Conservation (phyloP, 2,888 invertebrate species). For the Dryomyza anilis region DNA sequence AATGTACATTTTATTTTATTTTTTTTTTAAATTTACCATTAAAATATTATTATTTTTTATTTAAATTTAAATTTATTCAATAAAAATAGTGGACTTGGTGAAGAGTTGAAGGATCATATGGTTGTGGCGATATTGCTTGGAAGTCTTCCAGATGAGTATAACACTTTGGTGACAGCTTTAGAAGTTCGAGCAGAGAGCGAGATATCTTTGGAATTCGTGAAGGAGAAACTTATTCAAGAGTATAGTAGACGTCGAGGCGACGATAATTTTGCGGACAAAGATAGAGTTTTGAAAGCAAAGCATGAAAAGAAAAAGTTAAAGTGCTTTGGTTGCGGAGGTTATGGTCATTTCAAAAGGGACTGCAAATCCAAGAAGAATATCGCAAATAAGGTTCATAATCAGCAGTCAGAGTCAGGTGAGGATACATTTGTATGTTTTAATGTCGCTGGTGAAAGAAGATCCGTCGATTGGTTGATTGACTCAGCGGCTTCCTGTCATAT, state of each 20-base stretch:
- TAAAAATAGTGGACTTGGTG: neutral
- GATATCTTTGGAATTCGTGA: neutral
- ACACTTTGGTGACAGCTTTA: neutral
- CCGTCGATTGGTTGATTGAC: neutral
- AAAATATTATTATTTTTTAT: no score
- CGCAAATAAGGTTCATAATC: neutral
- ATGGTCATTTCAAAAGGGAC: neutral
- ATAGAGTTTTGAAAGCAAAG: neutral
- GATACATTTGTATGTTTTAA: neutral
- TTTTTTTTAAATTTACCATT: no score
- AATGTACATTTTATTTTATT: no score
- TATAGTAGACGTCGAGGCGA: neutral
- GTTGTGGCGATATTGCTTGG: neutral
- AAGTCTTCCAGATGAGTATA: neutral
- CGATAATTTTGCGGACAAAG: neutral
- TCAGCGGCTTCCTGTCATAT: neutral
- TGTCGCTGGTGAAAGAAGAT: neutral
- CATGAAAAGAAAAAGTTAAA: neutral
- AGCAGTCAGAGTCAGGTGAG: neutral
- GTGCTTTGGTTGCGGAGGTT: neutral
- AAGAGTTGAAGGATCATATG: neutral
- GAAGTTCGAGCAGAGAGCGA: neutral
- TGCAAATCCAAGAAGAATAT: neutral
- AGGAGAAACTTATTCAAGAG: neutral
- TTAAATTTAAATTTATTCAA: no score